phyloP scores from a whole-genome alignment of 2,797 vertebrate species.

The Ptychobarbus kaznakovi region DNA sequence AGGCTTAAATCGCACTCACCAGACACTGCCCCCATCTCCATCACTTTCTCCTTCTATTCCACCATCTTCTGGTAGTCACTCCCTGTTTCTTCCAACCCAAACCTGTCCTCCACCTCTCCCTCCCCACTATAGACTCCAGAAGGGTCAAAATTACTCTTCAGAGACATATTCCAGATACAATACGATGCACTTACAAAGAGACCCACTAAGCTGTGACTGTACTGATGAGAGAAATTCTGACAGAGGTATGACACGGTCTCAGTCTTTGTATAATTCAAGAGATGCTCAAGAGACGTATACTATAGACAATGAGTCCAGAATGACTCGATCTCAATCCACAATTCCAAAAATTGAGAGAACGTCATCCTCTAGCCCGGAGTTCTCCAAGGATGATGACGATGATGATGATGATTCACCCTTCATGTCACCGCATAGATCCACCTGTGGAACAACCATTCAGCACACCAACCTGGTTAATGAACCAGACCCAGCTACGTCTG shows the following conservation, averaged over 20 bases:
- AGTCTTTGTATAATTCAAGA: conserved; percentile 71
- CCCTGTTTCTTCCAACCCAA: conserved; percentile 76
- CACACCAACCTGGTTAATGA: conserved; percentile 78
- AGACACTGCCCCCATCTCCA: conserved; percentile 77
- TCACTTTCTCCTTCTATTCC: conserved; percentile 81
- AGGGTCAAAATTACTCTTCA: conserved; percentile 67
- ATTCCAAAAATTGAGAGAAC: conserved; percentile 72
- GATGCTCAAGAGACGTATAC: conserved; percentile 64
- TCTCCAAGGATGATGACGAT: conserved; percentile 80
- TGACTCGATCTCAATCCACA: conserved; percentile 70
- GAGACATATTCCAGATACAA: conserved; percentile 74
- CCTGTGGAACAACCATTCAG: conserved; percentile 68
- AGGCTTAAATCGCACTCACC: conserved; percentile 81
- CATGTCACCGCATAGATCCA: conserved; percentile 75
- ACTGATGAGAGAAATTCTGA: conserved; percentile 64
- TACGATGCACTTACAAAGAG: conserved; percentile 73
- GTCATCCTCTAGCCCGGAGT: conserved; percentile 81
- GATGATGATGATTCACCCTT: conserved; percentile 78
- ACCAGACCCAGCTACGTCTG: conserved; percentile 71
- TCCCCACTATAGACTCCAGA: conserved; percentile 82
- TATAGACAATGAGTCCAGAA: conserved; percentile 77
- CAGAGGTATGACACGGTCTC: conserved; percentile 62
- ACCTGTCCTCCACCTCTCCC: conserved; percentile 80
- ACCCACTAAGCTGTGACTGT: conserved; percentile 78
- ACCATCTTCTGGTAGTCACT: conserved; percentile 72